These are phyloP conservation scores for Amblyornis subalaris DNA, from an alignment of 2,113 vertebrate genomes.

Conservation along the genomic window DNA sequence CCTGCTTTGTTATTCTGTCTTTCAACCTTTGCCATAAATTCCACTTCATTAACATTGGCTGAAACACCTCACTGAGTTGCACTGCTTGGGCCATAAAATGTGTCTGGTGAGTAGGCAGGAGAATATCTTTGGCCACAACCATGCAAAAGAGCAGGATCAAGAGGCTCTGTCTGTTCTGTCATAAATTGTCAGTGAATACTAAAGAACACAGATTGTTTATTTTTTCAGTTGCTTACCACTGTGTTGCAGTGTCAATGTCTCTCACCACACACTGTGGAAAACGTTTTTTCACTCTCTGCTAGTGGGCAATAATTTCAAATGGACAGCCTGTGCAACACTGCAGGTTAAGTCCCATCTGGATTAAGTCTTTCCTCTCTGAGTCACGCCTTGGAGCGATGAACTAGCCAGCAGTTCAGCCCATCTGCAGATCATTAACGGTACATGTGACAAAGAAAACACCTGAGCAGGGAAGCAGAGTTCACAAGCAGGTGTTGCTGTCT, in stretches of 20 bases:
- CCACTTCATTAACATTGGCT: slow-evolving; percentile 30
- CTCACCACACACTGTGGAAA: neutral
- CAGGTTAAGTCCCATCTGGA: slow-evolving; percentile 16
- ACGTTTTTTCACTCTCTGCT: neutral
- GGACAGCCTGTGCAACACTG: neutral
- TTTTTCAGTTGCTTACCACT: neutral
- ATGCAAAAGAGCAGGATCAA: neutral
- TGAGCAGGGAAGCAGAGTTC: slow-evolving; percentile 14
- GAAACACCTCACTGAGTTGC: neutral
- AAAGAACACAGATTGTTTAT: neutral
- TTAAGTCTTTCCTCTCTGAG: slow-evolving; percentile 34
- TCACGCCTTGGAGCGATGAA: neutral
- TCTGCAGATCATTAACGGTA: slow-evolving; percentile 46
- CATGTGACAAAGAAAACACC: slow-evolving; percentile 46
- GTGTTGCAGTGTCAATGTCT: neutral
- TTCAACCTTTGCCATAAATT: slow-evolving; percentile 50
- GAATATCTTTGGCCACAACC: neutral
- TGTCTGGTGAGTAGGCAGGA: neutral
- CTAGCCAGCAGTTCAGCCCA: slow-evolving; percentile 14
- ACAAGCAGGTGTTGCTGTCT: slow-evolving; percentile 38
- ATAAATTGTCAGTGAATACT: neutral
- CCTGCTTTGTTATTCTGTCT: slow-evolving; percentile 16
- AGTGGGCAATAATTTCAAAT: neutral
- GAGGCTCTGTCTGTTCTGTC: neutral
- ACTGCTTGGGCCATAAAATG: neutral